These are phyloP conservation scores for Trichomalopsis sarcophagae DNA, from an alignment of 1,140 invertebrate genomes.

Conservation along the genomic window DNA sequence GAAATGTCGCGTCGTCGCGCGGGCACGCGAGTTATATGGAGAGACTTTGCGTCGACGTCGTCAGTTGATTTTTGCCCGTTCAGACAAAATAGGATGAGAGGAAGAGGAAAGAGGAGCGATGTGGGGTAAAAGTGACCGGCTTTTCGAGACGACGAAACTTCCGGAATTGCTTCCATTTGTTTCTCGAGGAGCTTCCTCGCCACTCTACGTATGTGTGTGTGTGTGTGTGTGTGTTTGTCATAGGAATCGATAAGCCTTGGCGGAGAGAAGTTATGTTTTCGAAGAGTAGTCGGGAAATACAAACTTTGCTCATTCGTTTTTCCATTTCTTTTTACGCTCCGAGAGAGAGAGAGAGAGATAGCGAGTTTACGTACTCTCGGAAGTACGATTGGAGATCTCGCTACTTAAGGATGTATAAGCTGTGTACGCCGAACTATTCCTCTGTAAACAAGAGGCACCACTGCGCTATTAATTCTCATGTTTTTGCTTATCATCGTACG, in stretches of 20 bases:
- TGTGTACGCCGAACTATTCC: background rate
- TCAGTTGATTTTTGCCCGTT: background rate
- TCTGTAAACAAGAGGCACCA: background rate
- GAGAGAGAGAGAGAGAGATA: too few relatives aligned
- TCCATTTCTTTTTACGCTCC: background rate
- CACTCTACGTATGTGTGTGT: too few relatives aligned
- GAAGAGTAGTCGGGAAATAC: background rate
- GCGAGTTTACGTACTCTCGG: too few relatives aligned
- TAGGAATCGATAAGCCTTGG: constrained; percentile 21
- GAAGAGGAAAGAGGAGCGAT: background rate
- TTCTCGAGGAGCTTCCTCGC: constrained; percentile 1
- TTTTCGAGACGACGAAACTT: constrained; percentile 11
- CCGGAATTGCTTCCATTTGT: constrained; percentile 37
- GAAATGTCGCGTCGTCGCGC: background rate
- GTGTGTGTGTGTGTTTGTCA: background rate
- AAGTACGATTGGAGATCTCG: too few relatives aligned
- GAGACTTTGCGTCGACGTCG: background rate
- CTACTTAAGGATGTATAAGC: background rate
- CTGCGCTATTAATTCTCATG: background rate
- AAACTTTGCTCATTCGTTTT: constrained; percentile 23
- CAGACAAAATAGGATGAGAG: background rate
- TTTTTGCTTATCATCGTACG: too few relatives aligned
- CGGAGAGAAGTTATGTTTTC: constrained; percentile 19
- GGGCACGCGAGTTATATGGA: background rate
- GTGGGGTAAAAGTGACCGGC: background rate